Conservation (phyloP, 1,140 invertebrate species). For the Bathynomus jamesi region DNA sequence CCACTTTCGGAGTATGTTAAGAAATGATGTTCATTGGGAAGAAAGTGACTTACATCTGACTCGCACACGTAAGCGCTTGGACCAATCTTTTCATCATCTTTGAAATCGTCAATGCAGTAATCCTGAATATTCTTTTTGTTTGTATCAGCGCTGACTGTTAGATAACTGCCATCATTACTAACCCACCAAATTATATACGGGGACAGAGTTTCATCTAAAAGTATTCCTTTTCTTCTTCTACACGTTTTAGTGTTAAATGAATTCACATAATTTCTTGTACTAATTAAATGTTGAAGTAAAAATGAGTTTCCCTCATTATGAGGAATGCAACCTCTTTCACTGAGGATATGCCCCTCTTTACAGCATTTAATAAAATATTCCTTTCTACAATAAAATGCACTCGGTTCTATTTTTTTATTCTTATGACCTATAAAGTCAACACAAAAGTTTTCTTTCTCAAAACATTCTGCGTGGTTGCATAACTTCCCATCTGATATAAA, state of each 20-base stretch:
- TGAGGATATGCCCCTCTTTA: neutral
- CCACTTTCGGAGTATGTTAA: neutral
- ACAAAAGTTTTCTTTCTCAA: neutral
- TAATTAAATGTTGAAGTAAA: neutral
- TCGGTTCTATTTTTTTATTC: neutral
- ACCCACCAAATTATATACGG: neutral
- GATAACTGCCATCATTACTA: neutral
- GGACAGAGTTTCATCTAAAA: neutral
- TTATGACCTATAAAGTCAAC: neutral
- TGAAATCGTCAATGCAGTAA: neutral
- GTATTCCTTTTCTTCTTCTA: neutral
- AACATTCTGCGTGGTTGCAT: neutral
- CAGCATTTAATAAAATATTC: neutral
- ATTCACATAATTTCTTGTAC: neutral
- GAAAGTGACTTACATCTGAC: neutral
- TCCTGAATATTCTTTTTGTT: neutral
- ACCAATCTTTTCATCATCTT: neutral
- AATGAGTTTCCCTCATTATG: neutral
- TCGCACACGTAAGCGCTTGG: neutral
- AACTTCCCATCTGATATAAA: neutral
- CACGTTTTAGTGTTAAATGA: neutral
- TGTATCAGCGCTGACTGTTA: neutral
- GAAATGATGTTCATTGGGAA: neutral
- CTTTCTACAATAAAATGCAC: neutral
- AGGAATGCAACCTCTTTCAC: neutral